A percentile compares a stretch with the other conserved stretches of the same genome.
These are phyloP conservation scores for Frieseomelitta varia DNA, from an alignment of 1,140 invertebrate species.

Conservation along the genomic window DNA sequence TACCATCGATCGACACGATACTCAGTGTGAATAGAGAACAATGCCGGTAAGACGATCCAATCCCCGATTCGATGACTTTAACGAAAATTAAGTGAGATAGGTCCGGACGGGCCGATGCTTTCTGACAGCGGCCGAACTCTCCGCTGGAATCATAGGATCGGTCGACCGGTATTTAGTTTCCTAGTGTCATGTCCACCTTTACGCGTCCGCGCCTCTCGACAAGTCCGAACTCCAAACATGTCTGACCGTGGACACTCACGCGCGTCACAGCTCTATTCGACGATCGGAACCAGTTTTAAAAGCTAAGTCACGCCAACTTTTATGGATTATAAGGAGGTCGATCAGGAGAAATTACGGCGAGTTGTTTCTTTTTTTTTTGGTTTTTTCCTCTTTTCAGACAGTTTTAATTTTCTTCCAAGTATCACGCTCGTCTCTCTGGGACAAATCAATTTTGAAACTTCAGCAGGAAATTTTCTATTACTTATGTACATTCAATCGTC, in stretches of 20 bases:
- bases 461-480: not conserved
- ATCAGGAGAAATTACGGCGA: not conserved
- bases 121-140: constrained; percentile 68
- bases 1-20: not conserved
- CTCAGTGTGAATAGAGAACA: constrained; percentile 24
- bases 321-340: not conserved
- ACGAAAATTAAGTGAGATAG: constrained; percentile 73
- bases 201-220: constrained; percentile 79
- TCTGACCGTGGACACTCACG: constrained; percentile 55
- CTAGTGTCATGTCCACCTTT: constrained; percentile 79
- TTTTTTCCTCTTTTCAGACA: not conserved
- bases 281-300: constrained; percentile 38
- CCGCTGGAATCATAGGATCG: constrained; percentile 56
- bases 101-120: constrained; percentile 61
- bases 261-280: constrained; percentile 75
- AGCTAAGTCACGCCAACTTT: not conserved
- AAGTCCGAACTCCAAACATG: constrained; percentile 77
- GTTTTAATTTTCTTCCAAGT: not conserved
- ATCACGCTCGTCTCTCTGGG: not conserved
- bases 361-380: not conserved
- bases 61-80: constrained; percentile 57
- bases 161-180: constrained; percentile 78
- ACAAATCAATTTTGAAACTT: not conserved
- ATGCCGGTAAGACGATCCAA: constrained; percentile 57
- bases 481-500: too few relatives aligned